Evolutionary conservation across 2,113 vertebrate genomes (phyloP), one percentile per base, ranked within the genome.

Genomic region (Desmodus rotundus): DNA sequence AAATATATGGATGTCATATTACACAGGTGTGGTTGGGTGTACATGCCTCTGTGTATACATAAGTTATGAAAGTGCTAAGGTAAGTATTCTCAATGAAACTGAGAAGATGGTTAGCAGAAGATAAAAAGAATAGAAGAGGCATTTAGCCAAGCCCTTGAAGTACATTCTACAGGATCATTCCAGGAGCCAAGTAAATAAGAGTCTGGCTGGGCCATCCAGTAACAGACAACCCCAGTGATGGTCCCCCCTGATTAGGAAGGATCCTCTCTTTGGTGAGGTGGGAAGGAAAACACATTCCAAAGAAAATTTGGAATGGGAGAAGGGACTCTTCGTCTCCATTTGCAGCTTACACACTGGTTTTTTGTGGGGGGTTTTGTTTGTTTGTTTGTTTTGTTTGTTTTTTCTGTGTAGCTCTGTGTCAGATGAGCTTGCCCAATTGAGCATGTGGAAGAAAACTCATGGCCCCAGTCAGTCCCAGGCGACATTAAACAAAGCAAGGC

Each of bases 401-500:
- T 41, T 52, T 16, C 7, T 15, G 20, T 31, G 24, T 9, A 83
- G 38, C 45, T 93, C 43, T 84, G 54, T 83, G 52, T 72, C 68
- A 85, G 45, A 72, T 84, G 26, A 72, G 24, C 54, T 93, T 88
- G 84, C 33, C 28, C 17, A 56, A 2, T 3, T 38, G 67, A 94
- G 47, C 36, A 16, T 33, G 38, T 36, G 1, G 24, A 58, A 31
- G 36, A 63, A 61, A 92, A 77, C 28, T 43, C 61, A 36, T 1
- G 11, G 38, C 70, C 65, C 33, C 36, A 11, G 80, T 54, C 47
- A 24, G n/a, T 89, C 50, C 56, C 68, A 50, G 84, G 56, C 36
- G 65, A 86, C 77, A 86, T 89, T 61, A 96, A 93, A 95, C 87
- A 96, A 93, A 96, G 33, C 50, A 76, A 78, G 36, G n/a, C n/a